Percentiles rank a stretch among this genome's conserved stretches.
Conservation (phyloP, 2,888 invertebrate genomes). For the Catocala fraxini region DNA sequence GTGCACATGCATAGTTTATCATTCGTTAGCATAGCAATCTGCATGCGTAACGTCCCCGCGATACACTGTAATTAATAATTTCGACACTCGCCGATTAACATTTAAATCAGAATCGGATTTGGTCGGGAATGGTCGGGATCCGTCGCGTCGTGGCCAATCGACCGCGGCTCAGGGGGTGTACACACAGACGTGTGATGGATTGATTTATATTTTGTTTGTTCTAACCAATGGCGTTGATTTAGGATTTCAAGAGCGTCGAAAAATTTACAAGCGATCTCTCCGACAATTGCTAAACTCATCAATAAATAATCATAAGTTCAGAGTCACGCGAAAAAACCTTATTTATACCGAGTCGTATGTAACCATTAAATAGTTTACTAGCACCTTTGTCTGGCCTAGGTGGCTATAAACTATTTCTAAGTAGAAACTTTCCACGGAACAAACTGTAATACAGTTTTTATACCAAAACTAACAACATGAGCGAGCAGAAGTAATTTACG, state of each 20-base stretch:
- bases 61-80: constrained; percentile 85
- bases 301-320: neutral
- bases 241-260: constrained; percentile 7
- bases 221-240: constrained; percentile 31
- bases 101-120: constrained; percentile 72
- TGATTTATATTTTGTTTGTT: constrained; percentile 53
- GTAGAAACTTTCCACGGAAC: constrained; percentile 33
- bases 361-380: neutral
- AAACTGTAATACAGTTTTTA: constrained; percentile 28
- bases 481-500: constrained; percentile 22
- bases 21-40: constrained; percentile 86
- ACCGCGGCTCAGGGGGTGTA: constrained; percentile 47
- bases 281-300: neutral
- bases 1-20: constrained; percentile 82
- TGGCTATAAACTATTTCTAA: constrained; percentile 13
- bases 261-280: neutral
- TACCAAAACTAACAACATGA: constrained; percentile 12
- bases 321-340: too few relatives aligned
- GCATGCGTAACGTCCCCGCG: constrained; percentile 80
- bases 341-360: neutral
- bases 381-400: neutral
- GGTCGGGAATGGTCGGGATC: constrained; percentile 63
- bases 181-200: constrained; percentile 46
- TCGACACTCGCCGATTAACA: constrained; percentile 84
- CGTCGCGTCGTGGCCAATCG: constrained; percentile 52